Conservation (phyloP, 2,113 vertebrate species). For the Jacana jacana region DNA sequence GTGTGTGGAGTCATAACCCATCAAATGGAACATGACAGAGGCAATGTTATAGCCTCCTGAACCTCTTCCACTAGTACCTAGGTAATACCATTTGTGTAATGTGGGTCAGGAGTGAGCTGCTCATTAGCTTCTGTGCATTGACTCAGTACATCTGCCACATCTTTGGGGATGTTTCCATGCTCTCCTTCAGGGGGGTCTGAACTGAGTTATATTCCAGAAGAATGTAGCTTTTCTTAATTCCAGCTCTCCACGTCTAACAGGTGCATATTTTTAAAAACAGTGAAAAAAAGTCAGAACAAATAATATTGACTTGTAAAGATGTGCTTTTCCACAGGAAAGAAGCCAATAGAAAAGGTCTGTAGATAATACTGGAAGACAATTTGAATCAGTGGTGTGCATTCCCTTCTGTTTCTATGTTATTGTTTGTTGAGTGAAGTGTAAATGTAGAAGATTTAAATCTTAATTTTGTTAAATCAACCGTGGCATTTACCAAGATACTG, state of each 20-base stretch:
- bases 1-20: neutral
- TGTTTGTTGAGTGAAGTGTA: neutral
- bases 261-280: neutral
- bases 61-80: neutral
- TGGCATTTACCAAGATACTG: neutral
- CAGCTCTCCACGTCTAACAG: neutral
- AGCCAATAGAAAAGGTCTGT: neutral
- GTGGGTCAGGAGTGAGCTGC: neutral
- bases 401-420: neutral
- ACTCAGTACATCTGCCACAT: neutral
- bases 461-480: neutral
- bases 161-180: neutral
- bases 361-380: neutral
- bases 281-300: neutral
- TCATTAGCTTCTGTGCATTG: neutral
- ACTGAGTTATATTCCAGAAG: neutral
- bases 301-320: neutral
- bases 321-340: neutral
- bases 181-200: neutral
- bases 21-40: neutral
- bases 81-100: neutral
- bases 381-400: neutral
- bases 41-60: rapidly evolving
- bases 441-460: neutral
- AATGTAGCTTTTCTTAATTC: neutral